Base-by-base conservation (phyloP, 1,140 invertebrate species). In the Macrosteles quadrilineatus region DNA sequence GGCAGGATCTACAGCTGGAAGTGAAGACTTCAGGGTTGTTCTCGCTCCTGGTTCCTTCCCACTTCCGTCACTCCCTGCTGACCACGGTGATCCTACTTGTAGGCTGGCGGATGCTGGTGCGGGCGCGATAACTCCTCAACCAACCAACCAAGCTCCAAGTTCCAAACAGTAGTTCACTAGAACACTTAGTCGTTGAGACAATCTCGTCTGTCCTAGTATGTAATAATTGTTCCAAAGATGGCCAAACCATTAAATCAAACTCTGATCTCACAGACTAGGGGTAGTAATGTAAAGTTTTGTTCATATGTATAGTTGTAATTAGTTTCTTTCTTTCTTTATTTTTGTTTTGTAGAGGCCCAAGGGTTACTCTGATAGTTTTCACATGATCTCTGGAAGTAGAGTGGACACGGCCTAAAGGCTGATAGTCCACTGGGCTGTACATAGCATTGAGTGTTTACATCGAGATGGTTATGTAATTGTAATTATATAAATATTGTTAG, bases 11-110 rank as follows among this genome's bases (percentile, higher is more conserved):
- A 2, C n/a, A 53, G 45, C 40, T 67, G 14, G 57, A 73, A 21
- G 43, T 69, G 23, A 68, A 73, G 45, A 73, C 75, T 14, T 73
- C 74, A 12, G 73, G 76, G 32, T 63, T 80, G n/a, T 75, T 80
- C 19, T 77, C 78, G 12, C 78, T 79, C 64, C 71, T 81, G 47
- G 75, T 79, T 19, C 79, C 80, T 43, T 73, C 72, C 14, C 73
- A 76, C 21, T 72, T 79, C 70, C 11, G 74, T 62, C 63, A 77
- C 29, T 77, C 79, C 1, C 68, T 81, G 21, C 80, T 79, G 79
- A 82, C 80, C 25, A 80, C 81, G 19, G 77, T 82, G 57, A 77
- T 81, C 57, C 79, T 78, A 64, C 71, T 78, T 27, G 77, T 79
- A 30, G 78, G 78, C 40, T 78, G 77, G 78, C 74, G 76, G 66